phyloP scores from a whole-genome alignment of 35 echinoderm and acorn worm species.

The Acanthaster planci region DNA sequence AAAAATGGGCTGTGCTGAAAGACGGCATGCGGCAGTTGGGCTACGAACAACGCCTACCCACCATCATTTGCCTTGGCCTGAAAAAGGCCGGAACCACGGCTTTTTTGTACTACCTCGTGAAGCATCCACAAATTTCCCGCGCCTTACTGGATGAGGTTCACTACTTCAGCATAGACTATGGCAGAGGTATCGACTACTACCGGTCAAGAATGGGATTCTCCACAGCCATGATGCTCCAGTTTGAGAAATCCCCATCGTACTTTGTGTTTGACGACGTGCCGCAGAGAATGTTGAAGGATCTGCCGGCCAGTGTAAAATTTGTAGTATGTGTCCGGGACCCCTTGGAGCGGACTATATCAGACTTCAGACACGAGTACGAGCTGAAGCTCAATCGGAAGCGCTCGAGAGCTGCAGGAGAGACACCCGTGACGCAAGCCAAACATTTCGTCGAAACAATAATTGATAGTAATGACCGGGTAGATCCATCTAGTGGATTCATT shows the following conservation, averaged over 20 bases:
- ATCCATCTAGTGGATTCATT: constrained; percentile 67
- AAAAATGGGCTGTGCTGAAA: background rate
- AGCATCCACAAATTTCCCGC: constrained; percentile 49
- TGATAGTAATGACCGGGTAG: constrained; percentile 49
- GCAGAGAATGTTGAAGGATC: constrained; percentile 49
- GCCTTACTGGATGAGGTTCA: constrained; percentile 52
- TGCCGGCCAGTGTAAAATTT: constrained; percentile 71
- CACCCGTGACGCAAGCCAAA: constrained; percentile 40
- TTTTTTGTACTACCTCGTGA: constrained; percentile 32
- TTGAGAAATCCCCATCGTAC: constrained; percentile 68
- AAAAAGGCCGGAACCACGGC: constrained; percentile 68
- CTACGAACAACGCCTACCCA: constrained; percentile 48
- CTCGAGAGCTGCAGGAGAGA: constrained; percentile 31
- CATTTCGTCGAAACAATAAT: constrained; percentile 51
- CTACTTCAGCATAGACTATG: constrained; percentile 63
- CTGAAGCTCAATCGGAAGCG: no score
- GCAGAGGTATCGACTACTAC: constrained; percentile 44
- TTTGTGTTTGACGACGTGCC: constrained; percentile 62
- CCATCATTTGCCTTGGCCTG: constrained; percentile 57
- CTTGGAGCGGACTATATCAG: constrained; percentile 57
- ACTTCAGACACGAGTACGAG: constrained; percentile 86
- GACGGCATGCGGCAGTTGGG: background rate
- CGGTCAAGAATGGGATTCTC: constrained; percentile 40
- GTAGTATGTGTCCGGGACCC: constrained; percentile 86
- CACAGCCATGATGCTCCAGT: constrained; percentile 8